Percentiles rank a stretch among this genome's conserved stretches.
These are phyloP conservation scores for Nyctereutes procyonoides DNA, from an alignment of 2,113 vertebrate species.

Conservation along the genomic window DNA sequence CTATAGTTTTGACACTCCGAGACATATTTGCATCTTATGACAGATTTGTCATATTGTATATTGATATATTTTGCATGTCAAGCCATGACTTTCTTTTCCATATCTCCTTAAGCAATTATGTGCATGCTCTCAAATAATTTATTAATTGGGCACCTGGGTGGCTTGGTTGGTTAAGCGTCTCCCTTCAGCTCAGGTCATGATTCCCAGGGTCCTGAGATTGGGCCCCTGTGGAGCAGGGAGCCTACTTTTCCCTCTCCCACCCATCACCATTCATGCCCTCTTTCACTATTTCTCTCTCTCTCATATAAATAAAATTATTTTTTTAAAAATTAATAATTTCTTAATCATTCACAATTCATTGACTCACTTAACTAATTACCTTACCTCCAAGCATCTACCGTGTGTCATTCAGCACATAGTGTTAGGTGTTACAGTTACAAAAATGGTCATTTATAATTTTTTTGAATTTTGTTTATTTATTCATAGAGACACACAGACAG, in stretches of 20 bases:
- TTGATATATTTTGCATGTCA: neutral
- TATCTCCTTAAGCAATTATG: neutral
- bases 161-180: too few relatives aligned
- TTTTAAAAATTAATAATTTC: neutral
- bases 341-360: neutral
- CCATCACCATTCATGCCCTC: too few relatives aligned
- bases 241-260: neutral
- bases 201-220: neutral
- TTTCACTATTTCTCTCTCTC: neutral
- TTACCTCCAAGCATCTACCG: neutral
- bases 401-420: neutral
- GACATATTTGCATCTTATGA: neutral
- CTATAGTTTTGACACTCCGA: neutral
- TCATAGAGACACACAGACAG: too few relatives aligned
- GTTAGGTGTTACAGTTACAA: neutral
- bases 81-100: neutral
- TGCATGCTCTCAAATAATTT: too few relatives aligned
- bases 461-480: neutral
- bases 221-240: neutral
- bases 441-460: neutral
- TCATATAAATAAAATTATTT: neutral
- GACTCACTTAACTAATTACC: neutral
- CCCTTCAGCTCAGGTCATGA: too few relatives aligned
- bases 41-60: neutral
- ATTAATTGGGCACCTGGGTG: too few relatives aligned